Evolutionary conservation across 2,888 invertebrate genomes (phyloP).

Genomic region (Laspeyria flexula): DNA sequence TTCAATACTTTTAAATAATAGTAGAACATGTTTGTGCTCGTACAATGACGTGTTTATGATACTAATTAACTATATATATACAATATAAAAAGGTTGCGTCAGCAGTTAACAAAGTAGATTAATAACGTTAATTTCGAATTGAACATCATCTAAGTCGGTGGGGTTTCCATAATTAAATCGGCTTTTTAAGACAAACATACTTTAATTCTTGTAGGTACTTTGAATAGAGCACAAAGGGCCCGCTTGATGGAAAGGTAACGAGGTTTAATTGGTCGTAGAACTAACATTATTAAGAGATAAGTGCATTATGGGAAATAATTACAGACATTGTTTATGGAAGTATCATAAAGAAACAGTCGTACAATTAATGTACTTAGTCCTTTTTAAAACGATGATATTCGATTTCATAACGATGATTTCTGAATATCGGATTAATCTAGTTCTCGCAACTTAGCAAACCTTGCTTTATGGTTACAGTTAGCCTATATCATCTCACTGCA

Average conservation of each 20-base stretch:
- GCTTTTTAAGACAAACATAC: constrained; percentile 17
- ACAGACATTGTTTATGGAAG: no score
- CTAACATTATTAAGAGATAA: no score
- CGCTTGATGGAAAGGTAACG: background rate
- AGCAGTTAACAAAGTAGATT: constrained; percentile 36
- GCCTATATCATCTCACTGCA: no score
- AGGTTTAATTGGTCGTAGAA: no score
- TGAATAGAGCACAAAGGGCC: background rate
- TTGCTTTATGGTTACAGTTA: no score
- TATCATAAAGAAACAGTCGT: no score
- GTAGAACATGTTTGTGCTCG: constrained; percentile 13
- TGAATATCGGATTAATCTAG: no score
- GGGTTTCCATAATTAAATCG: constrained; percentile 34
- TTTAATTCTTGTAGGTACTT: background rate
- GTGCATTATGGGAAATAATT: no score
- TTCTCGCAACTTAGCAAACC: no score
- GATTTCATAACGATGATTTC: no score
- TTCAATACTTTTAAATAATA: constrained; percentile 14
- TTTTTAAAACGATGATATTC: no score
- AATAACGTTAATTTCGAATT: constrained; percentile 30
- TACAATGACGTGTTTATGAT: constrained; percentile 29
- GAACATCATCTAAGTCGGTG: constrained; percentile 35
- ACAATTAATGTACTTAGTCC: no score
- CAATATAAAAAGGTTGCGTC: constrained; percentile 24
- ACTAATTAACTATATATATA: constrained; percentile 26